These are phyloP conservation scores for Epinephelus fuscoguttatus DNA, from an alignment of 2,113 vertebrate genomes.

Conservation along the genomic window DNA sequence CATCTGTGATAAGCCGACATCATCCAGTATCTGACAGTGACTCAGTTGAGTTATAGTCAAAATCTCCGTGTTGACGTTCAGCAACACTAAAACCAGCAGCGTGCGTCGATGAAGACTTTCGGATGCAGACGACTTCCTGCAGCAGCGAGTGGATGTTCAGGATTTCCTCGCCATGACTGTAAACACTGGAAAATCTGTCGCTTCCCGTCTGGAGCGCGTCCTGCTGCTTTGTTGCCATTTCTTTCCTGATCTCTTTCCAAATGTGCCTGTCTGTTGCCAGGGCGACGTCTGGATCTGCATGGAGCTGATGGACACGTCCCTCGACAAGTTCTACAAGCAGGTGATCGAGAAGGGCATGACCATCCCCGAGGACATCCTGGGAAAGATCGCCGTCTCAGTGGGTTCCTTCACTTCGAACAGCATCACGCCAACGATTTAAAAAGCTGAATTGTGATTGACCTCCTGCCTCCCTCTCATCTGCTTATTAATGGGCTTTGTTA, in stretches of 20 bases:
- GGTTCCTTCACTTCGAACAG: slow-evolving; percentile 67
- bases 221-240: background rate
- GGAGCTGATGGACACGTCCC: slow-evolving; percentile 98
- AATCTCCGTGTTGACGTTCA: no score
- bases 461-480: background rate
- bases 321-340: slow-evolving; percentile 98
- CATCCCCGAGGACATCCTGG: slow-evolving; percentile 96
- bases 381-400: slow-evolving; percentile 96
- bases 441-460: background rate
- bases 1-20: no score
- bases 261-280: slow-evolving; percentile 73
- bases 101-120: background rate
- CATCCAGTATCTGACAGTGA: no score
- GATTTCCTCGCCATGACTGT: slow-evolving; percentile 56
- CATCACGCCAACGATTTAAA: background rate
- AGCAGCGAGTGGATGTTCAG: slow-evolving; percentile 51
- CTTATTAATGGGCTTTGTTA: slow-evolving; percentile 29
- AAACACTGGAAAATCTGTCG: slow-evolving; percentile 13
- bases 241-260: slow-evolving; percentile 11
- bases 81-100: no score
- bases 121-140: slow-evolving; percentile 50
- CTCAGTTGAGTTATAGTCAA: no score
- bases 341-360: slow-evolving; percentile 94
- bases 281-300: slow-evolving; percentile 99
- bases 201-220: slow-evolving; percentile 61